These are phyloP conservation scores for Lasius fuliginosus DNA, from an alignment of 2,888 invertebrate genomes.

Conservation along the genomic window DNA sequence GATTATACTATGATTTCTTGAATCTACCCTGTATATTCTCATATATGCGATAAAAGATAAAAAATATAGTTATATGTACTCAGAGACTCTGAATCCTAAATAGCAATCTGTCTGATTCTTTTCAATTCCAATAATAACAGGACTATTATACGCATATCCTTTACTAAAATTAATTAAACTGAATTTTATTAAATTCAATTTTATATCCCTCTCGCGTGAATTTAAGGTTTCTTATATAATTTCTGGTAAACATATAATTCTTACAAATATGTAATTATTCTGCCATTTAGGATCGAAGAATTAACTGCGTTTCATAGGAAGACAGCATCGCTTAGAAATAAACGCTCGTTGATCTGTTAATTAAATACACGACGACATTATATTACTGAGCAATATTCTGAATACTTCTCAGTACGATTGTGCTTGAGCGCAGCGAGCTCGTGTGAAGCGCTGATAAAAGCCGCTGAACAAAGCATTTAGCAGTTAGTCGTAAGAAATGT, in stretches of 20 bases:
- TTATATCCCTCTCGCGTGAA: not conserved
- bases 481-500: constrained; percentile 76
- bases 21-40: constrained; percentile 1
- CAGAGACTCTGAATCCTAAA: constrained; percentile 9
- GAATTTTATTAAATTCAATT: not conserved
- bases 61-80: not conserved
- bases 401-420: constrained; percentile 70
- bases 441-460: constrained; percentile 85
- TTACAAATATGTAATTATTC: not conserved
- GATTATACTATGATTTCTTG: constrained; percentile 27
- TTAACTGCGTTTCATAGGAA: constrained; percentile 39
- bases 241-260: not conserved
- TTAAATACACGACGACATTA: constrained; percentile 47
- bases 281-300: constrained; percentile 23
- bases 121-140: not conserved
- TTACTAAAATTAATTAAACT: not conserved
- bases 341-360: constrained; percentile 47
- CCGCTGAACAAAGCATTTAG: constrained; percentile 84
- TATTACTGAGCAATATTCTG: constrained; percentile 64
- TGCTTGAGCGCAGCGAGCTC: constrained; percentile 84
- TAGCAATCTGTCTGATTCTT: not conserved
- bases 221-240: not conserved
- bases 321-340: constrained; percentile 56
- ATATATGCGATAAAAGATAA: constrained; percentile 20
- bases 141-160: not conserved